Base-by-base conservation (phyloP, 2,113 vertebrate genomes). In the Tachycineta bicolor region DNA sequence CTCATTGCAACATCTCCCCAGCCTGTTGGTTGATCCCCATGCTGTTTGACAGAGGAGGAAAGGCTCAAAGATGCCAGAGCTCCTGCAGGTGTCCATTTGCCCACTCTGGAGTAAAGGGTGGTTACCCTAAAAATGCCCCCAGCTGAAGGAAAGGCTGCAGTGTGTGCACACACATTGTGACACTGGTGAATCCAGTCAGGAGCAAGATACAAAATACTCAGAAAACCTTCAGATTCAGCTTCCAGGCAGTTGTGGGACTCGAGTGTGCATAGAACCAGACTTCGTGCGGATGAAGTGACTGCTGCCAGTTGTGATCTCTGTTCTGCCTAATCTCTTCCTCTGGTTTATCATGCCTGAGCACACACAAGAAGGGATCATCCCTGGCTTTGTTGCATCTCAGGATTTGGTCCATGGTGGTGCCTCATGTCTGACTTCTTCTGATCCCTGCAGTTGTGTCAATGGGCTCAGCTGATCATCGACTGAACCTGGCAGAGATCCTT, bases 401-500 rank as follows among this genome's bases (percentile, higher is more conserved):
- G 6, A 3, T 47, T 14, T 33, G 33, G 6, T 74, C 41, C 12
- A 0, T 44, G 26, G n/a, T 39, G 34, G 1, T 73, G 31, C 43
- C 43, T 89, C 39, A 6, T 12, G 6, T 59, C 62, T 29, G 10
- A 3, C 25, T 39, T 34, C 74, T 71, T 81, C 55, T 91, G 23
- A 34, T 93, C 80, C 64, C 33, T 85, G 79, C 95, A 98, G 98
- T 97, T 84, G 98, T 98, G 96, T 97, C 98, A 97, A 98, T 98
- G 97, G 97, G 98, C 97, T 98, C 98, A 96, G 97, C 97, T 63
- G 98, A 97, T 94, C 97, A 97, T 69, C 95, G 97, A 67, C 96
- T 97, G 96, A 97, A 98, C 96, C 97, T 99, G n/a, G 97, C 97
- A 29, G 98, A 98, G 97, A 98, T 98, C 93, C 97, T 98, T 93